Evolutionary conservation across 1,140 invertebrate species (phyloP).

Genomic region (Aphelinus atriplicis): DNA sequence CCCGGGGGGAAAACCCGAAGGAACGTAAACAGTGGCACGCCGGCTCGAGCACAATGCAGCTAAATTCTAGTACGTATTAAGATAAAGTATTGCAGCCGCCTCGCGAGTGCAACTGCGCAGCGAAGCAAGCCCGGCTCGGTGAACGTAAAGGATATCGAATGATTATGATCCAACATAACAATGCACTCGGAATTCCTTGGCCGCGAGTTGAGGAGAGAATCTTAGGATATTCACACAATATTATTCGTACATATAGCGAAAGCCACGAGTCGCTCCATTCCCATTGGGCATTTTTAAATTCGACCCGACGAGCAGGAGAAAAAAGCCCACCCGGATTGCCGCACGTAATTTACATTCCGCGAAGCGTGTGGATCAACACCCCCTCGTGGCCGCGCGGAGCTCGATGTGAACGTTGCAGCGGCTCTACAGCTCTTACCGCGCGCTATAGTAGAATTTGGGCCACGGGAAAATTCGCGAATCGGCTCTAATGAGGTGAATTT

Average conservation of each 20-base stretch:
- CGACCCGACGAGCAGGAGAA: neutral
- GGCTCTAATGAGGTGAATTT: neutral
- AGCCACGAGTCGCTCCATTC: neutral
- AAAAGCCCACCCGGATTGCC: neutral
- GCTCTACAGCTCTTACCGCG: neutral
- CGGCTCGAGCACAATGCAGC: too few species aligned
- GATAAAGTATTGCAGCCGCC: neutral
- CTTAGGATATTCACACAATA: conserved; percentile 15
- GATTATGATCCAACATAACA: conserved; percentile 3
- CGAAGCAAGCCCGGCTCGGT: neutral
- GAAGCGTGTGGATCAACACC: neutral
- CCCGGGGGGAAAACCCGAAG: too few species aligned
- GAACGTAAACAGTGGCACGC: too few species aligned
- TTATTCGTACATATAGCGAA: too few species aligned
- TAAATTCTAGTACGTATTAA: too few species aligned
- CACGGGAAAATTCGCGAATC: neutral
- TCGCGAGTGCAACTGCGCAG: neutral
- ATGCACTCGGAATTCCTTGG: conserved; percentile 15
- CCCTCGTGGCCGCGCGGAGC: neutral
- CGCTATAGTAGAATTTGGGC: neutral
- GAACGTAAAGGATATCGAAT: neutral
- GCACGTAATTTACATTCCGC: conserved; percentile 13
- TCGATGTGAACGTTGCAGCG: neutral
- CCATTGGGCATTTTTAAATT: conserved; percentile 11
- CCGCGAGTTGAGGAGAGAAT: conserved; percentile 5